Base-by-base conservation (phyloP, 1,140 invertebrate species). In the Muscidifurax raptorellus region DNA sequence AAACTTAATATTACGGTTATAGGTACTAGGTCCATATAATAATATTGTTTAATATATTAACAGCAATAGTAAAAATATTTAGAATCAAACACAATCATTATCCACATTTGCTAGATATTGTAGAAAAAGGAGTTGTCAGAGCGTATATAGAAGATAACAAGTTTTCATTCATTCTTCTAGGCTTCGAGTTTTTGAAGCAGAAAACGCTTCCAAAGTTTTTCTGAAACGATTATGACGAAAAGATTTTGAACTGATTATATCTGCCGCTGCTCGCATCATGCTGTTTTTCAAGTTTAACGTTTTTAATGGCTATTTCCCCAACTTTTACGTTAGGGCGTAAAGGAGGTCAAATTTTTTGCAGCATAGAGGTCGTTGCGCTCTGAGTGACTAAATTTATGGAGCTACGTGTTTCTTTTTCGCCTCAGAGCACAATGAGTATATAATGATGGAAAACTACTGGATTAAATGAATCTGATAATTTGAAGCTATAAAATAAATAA, bases 281-380 rank as follows among this genome's bases (percentile, higher is more conserved):
- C 22, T 74, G 71, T 74, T 32, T 40, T 74, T 36, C 36, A 74
- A 74, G 71, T 74, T 74, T 32, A n/a, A 74, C 22, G 32, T 74
- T 30, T 69, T 28, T 69, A 30, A 69, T 69, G 67, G 25, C 67
- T 30, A 28, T 30, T 30, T 18, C 13, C 12, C 67, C 25, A 69
- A 69, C 67, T 69, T 69, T 30, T 30, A 12, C 27, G 25, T 69
- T 1, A 10, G 2, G 67, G 30, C 0, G 67, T 12, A 28, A 69
- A 69, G 67, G 28, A 69, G 28, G 67, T 69, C 67, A 27, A 69
- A 69, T 59, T 22, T 59, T 59, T 59, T n/a, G 52, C 52, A 0
- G 52, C 52, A 7, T n/a, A 59, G n/a, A 59, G 22, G 22, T 59
- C 52, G n/a, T 59, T 22, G 22, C 22, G 18, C 52, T n/a, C 1